Evolutionary conservation across 2,113 vertebrate species (phyloP).

Genomic region (Petromus typicus): DNA sequence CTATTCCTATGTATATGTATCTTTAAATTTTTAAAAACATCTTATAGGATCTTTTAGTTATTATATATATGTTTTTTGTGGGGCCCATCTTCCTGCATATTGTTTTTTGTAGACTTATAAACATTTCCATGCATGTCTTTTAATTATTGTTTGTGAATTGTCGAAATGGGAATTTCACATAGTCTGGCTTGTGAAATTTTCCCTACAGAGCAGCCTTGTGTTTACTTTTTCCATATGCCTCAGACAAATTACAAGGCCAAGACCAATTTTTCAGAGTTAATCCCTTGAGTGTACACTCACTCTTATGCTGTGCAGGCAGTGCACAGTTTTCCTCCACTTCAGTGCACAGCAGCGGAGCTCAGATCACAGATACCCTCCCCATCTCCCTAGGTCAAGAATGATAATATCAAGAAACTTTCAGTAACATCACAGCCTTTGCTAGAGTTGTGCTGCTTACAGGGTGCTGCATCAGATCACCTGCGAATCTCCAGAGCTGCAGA

Average conservation of each 20-base stretch:
- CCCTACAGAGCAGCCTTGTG: neutral
- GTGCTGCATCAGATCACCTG: neutral
- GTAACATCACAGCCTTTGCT: neutral
- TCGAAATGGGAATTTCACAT: neutral
- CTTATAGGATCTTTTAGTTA: neutral
- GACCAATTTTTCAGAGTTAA: neutral
- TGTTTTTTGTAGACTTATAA: neutral
- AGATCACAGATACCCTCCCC: neutral
- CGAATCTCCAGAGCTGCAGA: neutral
- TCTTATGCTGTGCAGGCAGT: neutral
- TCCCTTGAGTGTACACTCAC: neutral
- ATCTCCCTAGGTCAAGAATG: neutral
- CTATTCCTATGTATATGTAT: neutral
- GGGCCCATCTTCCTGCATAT: neutral
- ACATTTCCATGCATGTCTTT: slow-evolving; percentile 2
- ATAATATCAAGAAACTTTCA: neutral
- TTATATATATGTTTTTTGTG: neutral
- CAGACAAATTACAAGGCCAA: slow-evolving; percentile 3
- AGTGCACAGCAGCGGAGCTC: neutral
- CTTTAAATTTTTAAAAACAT: slow-evolving; percentile 40
- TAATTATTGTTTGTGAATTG: neutral
- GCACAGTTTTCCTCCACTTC: neutral
- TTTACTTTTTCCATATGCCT: slow-evolving; percentile 40
- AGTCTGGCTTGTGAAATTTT: slow-evolving; percentile 38
- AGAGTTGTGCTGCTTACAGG: neutral